These are phyloP conservation scores for Tetranychus urticae DNA, from an alignment of 1,140 invertebrate genomes.

Conservation along the genomic window DNA sequence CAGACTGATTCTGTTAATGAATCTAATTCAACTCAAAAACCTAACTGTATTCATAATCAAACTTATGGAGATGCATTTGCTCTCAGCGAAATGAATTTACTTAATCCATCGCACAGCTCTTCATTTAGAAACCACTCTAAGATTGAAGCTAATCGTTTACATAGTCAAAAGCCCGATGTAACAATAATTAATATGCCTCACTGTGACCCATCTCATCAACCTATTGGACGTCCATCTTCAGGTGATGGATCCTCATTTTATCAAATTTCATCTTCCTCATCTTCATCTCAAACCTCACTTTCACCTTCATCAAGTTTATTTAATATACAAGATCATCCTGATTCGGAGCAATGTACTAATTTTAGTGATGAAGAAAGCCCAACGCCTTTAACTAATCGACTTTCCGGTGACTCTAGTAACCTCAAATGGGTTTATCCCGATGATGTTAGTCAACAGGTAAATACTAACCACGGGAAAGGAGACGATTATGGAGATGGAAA, in stretches of 20 bases:
- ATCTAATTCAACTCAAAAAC: too few species aligned
- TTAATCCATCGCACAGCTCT: background rate
- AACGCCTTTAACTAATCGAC: slow-evolving; percentile 4
- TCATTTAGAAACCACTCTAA: background rate
- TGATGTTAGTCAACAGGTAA: background rate
- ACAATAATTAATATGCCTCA: too few species aligned
- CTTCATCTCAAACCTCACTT: background rate
- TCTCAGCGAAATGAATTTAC: background rate
- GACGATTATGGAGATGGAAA: background rate
- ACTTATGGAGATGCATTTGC: background rate
- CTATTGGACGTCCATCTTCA: slow-evolving; percentile 2
- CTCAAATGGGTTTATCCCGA: slow-evolving; percentile 10
- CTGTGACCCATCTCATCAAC: background rate
- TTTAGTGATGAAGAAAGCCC: slow-evolving; percentile 7
- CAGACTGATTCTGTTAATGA: background rate
- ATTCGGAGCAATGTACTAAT: slow-evolving; percentile 6
- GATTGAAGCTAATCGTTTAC: background rate
- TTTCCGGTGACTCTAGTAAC: slow-evolving; percentile 6
- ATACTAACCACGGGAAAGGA: background rate
- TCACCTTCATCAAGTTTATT: background rate
- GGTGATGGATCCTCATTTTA: slow-evolving; percentile 10
- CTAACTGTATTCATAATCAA: too few species aligned
- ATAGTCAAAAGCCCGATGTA: too few species aligned
- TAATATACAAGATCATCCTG: background rate
- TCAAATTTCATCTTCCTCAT: slow-evolving; percentile 10